Evolutionary conservation across 2,888 invertebrate species (phyloP).

Genomic region (Strigamia maritima): DNA sequence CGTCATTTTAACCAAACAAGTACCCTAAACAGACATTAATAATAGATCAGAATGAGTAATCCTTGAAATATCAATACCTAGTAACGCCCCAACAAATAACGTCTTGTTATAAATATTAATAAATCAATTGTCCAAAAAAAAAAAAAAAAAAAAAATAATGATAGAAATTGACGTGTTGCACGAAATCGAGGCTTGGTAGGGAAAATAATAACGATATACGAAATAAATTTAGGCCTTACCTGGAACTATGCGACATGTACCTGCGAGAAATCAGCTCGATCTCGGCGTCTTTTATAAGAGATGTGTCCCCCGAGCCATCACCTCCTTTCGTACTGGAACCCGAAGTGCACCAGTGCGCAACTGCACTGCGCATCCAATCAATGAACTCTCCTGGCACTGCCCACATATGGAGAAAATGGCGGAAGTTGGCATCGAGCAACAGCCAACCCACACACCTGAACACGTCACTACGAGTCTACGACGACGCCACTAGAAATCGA

Average conservation of each 20-base stretch:
- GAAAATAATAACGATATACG: neutral
- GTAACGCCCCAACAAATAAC: too few relatives aligned
- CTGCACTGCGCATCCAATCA: constrained; percentile 19
- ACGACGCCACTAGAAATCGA: constrained; percentile 1
- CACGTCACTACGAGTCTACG: neutral
- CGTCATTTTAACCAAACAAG: too few relatives aligned
- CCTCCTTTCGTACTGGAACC: neutral
- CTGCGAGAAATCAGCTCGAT: constrained; percentile 8
- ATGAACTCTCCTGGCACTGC: constrained; percentile 18
- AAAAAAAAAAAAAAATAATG: too few relatives aligned
- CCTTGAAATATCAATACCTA: too few relatives aligned
- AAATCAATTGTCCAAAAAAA: too few relatives aligned
- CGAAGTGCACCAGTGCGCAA: neutral
- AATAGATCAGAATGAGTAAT: too few relatives aligned
- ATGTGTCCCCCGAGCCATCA: constrained; percentile 27
- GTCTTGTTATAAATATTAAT: too few relatives aligned
- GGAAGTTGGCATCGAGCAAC: neutral
- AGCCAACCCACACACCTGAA: neutral
- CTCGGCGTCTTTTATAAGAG: constrained; percentile 16
- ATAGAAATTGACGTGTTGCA: too few relatives aligned
- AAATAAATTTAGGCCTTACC: neutral
- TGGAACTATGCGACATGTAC: neutral
- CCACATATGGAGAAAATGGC: constrained; percentile 28
- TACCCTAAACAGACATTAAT: too few relatives aligned
- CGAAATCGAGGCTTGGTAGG: too few relatives aligned